These are phyloP conservation scores for Meiosimyza decipiens DNA, from an alignment of 2,888 invertebrate genomes.

Conservation along the genomic window DNA sequence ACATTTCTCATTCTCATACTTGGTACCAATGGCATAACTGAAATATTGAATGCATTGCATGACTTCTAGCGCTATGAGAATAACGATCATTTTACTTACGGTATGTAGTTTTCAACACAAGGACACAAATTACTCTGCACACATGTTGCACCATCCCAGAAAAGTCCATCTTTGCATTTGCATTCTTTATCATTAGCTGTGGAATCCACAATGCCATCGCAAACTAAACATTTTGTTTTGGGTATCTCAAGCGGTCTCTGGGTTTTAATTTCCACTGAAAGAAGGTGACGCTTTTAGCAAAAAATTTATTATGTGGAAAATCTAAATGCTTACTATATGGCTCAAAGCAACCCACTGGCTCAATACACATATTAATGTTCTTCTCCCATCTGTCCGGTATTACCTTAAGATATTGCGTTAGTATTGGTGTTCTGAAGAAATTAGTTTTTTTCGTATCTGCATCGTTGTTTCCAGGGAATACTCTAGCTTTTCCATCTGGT, in stretches of 20 bases:
- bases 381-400: constrained; percentile 79
- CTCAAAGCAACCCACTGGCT: constrained; percentile 82
- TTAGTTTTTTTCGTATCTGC: constrained; percentile 71
- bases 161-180: constrained; percentile 69
- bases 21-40: constrained; percentile 79
- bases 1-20: constrained; percentile 79
- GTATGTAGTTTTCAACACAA: constrained; percentile 77
- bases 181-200: constrained; percentile 63
- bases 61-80: not conserved
- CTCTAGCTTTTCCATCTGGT: constrained; percentile 68
- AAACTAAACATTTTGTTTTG: constrained; percentile 70
- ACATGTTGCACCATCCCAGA: constrained; percentile 82
- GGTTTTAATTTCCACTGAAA: constrained; percentile 3
- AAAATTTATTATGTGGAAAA: not conserved
- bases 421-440: constrained; percentile 78
- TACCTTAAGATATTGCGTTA: constrained; percentile 78
- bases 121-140: constrained; percentile 80
- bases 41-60: not conserved
- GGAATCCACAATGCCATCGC: constrained; percentile 56
- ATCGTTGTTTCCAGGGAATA: constrained; percentile 82
- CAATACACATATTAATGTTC: constrained; percentile 78
- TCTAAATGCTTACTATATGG: constrained; percentile 73
- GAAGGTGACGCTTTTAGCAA: not conserved
- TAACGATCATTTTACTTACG: constrained; percentile 63
- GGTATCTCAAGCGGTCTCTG: not conserved